Evolutionary conservation across 2,888 invertebrate genomes (phyloP), one percentile per base, ranked within the genome.

Genomic region (Lithophane socia): DNA sequence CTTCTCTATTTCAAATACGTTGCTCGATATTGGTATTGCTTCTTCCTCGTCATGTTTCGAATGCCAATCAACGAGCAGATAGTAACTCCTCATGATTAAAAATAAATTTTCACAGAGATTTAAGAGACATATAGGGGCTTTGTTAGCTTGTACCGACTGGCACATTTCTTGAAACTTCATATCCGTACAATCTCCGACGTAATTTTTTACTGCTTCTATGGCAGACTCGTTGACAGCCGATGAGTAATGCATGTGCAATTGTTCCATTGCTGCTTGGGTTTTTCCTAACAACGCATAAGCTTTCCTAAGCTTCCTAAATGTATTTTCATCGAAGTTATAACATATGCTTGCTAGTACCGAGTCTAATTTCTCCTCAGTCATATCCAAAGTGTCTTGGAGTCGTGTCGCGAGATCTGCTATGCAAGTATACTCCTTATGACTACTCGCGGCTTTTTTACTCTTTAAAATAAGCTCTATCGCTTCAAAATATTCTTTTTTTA

Each of bases 241-340:
- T 0, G 99, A 98, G 90, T 99, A 99, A 93, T 99, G 99, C 97
- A 99, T 99, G 88, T 99, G 99, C 16, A 99, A 94, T 92, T 99
- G 99, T 93, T 99, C 99, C 97, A 99, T 98, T 0, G 99, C 99
- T 3, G 98, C 98, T 94, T 99, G 98, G 0, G 98, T 98, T 94
- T 99, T 99, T 1, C 99, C 99, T 7, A 99, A 94, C 42, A 99
- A 96, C 60, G 97, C 97, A 92, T 99, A 99, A 0, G 99, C 99
- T 86, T 97, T 98, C 91, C 99, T 98, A 0, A 99, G 96, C 87
- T 99, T 98, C 16, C 97, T 97, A 92, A 99, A 99, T 10, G 98
- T 97, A 18, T 97, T 97, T 42, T 97, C 97, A 90, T 99, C 98
- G 92, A 99, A 99, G 87, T 97, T 97, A 75, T 97, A 97, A 82